phyloP scores from a whole-genome alignment of 2,113 vertebrate genomes.

The Leptodactylus fuscus region DNA sequence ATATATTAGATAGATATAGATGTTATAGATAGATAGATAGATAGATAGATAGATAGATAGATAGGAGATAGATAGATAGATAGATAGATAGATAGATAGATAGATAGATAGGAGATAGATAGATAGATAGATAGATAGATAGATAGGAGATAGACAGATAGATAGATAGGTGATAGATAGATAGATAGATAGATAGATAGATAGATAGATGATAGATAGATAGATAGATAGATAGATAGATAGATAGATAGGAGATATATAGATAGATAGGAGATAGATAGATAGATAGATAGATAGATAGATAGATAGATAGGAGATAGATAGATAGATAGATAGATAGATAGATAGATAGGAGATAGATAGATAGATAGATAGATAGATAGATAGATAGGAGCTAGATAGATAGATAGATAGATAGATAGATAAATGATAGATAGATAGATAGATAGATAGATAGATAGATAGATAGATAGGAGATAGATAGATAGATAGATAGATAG shows the following conservation, averaged over 20 bases:
- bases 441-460: background rate
- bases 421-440: constrained; percentile 25
- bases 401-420: background rate
- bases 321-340: background rate
- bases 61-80: background rate
- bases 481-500: too few relatives aligned
- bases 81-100: constrained; percentile 6
- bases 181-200: background rate
- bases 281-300: background rate
- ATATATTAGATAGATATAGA: constrained; percentile 5
- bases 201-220: background rate
- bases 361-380: too few relatives aligned
- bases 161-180: constrained; percentile 4
- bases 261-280: too few relatives aligned
- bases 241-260: too few relatives aligned
- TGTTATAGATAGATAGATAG: too few relatives aligned
- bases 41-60: constrained; percentile 33
- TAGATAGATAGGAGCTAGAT: too few relatives aligned
- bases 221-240: too few relatives aligned
- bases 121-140: too few relatives aligned
- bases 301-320: constrained; percentile 8
- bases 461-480: too few relatives aligned
- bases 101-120: too few relatives aligned
- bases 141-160: background rate
- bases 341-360: too few relatives aligned